Evolutionary conservation across 2,888 invertebrate species (phyloP).

Genomic region (Tiliacea citrago): DNA sequence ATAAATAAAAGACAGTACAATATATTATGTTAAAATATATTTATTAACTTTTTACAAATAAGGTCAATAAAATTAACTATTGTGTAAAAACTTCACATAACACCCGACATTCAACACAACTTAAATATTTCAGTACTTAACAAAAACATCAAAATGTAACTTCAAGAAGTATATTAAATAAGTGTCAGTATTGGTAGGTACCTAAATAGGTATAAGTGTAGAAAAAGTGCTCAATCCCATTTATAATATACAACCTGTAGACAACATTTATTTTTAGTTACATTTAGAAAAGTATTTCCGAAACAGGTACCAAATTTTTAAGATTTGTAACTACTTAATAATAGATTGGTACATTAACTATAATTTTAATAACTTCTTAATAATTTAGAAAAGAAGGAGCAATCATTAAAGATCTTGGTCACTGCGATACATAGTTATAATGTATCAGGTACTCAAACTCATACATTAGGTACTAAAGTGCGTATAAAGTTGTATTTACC

Average conservation of each 20-base stretch:
- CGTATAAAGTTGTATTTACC: conserved; percentile 37
- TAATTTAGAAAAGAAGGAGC: conserved; percentile 14
- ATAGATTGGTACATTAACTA: conserved; percentile 9
- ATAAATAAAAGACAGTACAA: not conserved
- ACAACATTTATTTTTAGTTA: conserved; percentile 1
- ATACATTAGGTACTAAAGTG: conserved; percentile 41
- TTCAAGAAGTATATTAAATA: conserved; percentile 54
- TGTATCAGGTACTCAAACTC: conserved; percentile 44
- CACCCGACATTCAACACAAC: conserved; percentile 74
- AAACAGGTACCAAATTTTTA: conserved; percentile 12
- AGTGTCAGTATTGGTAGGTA: conserved; percentile 58
- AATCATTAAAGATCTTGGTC: not conserved
- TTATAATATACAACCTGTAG: conserved; percentile 6
- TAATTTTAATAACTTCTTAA: not conserved
- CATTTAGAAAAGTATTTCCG: conserved; percentile 19
- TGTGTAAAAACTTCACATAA: conserved; percentile 77
- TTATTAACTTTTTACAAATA: conserved; percentile 87
- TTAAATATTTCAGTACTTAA: conserved; percentile 78
- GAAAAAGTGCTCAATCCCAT: conserved; percentile 51
- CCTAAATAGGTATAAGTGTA: conserved; percentile 41
- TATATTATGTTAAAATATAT: conserved; percentile 83
- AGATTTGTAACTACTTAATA: not conserved
- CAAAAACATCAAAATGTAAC: conserved; percentile 69
- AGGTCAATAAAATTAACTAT: conserved; percentile 80
- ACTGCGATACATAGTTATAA: conserved; percentile 39